Evolutionary conservation across 2,797 vertebrate genomes (phyloP).

Genomic region (Scolopax rusticola): DNA sequence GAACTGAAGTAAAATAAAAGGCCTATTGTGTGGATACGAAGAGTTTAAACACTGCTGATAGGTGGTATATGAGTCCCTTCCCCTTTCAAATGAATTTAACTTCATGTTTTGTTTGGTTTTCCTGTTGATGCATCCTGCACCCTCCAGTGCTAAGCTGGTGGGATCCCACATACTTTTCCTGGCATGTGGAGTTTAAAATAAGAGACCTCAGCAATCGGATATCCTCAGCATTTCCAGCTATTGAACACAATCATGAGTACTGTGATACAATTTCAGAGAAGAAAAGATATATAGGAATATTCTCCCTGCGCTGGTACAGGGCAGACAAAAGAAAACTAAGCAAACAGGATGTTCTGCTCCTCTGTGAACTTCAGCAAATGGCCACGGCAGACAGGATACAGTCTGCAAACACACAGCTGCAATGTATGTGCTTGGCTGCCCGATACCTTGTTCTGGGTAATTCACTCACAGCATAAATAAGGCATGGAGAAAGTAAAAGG

Average conservation of each 20-base stretch:
- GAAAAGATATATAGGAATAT: constrained; percentile 73
- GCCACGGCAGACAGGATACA: constrained; percentile 41
- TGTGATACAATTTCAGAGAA: constrained; percentile 78
- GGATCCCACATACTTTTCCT: constrained; percentile 77
- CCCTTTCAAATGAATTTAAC: constrained; percentile 75
- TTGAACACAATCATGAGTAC: constrained; percentile 75
- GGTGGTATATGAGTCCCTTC: constrained; percentile 29
- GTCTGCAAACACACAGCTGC: constrained; percentile 8
- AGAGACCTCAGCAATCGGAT: constrained; percentile 80
- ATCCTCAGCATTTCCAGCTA: constrained; percentile 83
- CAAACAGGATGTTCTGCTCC: constrained; percentile 80
- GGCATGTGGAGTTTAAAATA: constrained; percentile 76
- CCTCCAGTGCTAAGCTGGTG: constrained; percentile 61
- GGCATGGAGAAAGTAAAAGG: neutral
- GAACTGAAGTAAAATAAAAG: constrained; percentile 28
- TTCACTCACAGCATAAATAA: neutral
- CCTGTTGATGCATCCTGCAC: constrained; percentile 78
- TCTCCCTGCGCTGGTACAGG: constrained; percentile 47
- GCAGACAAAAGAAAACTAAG: constrained; percentile 75
- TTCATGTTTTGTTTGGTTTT: constrained; percentile 76
- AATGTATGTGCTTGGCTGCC: constrained; percentile 1
- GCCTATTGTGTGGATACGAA: neutral
- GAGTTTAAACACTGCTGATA: constrained; percentile 31
- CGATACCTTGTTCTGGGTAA: neutral
- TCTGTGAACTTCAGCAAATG: constrained; percentile 43